Percentiles rank a stretch among this genome's conserved stretches.
These are phyloP conservation scores for Apodemia duryi DNA, from an alignment of 2,888 invertebrate genomes.

Conservation along the genomic window DNA sequence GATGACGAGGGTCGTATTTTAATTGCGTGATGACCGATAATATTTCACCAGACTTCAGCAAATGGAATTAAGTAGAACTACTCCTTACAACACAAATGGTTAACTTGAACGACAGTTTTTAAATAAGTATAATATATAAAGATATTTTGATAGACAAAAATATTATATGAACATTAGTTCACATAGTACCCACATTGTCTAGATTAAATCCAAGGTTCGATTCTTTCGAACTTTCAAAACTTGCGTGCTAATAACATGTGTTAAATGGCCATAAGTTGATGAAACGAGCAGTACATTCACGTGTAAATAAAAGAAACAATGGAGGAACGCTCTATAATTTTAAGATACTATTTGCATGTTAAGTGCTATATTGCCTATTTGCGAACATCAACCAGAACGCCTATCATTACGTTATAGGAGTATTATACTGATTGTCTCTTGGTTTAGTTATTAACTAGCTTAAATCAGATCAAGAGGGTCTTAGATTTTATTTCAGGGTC, in stretches of 20 bases:
- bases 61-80: no score
- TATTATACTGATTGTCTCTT: background rate
- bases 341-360: background rate
- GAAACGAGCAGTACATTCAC: background rate
- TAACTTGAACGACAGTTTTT: no score
- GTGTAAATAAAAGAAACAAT: background rate
- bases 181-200: background rate
- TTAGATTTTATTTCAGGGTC: no score
- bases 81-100: no score
- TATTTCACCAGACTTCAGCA: no score
- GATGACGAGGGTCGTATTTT: no score
- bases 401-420: background rate
- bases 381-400: background rate
- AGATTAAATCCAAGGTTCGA: slow-evolving; percentile 1
- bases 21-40: no score
- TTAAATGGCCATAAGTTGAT: slow-evolving; percentile 5
- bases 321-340: background rate
- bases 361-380: background rate
- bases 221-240: slow-evolving; percentile 9
- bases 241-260: slow-evolving; percentile 9
- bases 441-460: no score
- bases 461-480: no score
- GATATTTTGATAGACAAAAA: no score
- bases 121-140: no score
- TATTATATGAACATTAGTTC: no score